phyloP scores from a whole-genome alignment of 2,888 invertebrate species.

The Diplolepis rosae region DNA sequence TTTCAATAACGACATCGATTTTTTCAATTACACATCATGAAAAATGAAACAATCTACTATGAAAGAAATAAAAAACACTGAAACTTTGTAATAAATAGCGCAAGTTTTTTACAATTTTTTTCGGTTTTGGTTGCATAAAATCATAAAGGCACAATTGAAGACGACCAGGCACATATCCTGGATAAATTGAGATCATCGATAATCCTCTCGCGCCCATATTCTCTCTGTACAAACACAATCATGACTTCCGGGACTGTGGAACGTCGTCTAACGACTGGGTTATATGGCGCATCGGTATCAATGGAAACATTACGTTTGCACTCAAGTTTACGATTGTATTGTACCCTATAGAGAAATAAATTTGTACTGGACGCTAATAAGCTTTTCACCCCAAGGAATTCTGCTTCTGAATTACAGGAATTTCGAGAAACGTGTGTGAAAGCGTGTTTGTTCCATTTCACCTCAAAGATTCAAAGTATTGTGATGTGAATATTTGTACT shows the following conservation, averaged over 20 bases:
- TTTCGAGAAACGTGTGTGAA: conserved; percentile 9
- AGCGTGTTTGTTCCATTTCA: conserved; percentile 21
- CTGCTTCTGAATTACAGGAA: conserved; percentile 18
- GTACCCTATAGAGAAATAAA: conserved; percentile 60
- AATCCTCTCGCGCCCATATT: conserved; percentile 41
- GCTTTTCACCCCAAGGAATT: conserved; percentile 52
- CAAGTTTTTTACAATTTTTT: neutral
- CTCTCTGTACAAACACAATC: conserved; percentile 32
- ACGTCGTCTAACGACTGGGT: conserved; percentile 52
- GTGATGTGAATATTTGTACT: conserved; percentile 19
- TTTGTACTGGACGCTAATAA: conserved; percentile 57
- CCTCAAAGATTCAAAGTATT: conserved; percentile 9
- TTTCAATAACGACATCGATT: too few relatives aligned
- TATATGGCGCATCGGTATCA: conserved; percentile 52
- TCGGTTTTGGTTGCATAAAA: neutral
- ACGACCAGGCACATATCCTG: neutral
- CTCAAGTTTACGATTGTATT: conserved; percentile 59
- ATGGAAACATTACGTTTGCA: conserved; percentile 50
- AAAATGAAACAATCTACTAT: too few relatives aligned
- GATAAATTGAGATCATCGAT: conserved; percentile 44
- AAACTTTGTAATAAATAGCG: too few relatives aligned
- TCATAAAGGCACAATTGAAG: neutral
- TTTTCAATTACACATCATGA: too few relatives aligned
- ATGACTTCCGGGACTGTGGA: conserved; percentile 57
- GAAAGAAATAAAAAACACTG: too few relatives aligned